A percentile compares a stretch with the other conserved stretches of the same genome.
phyloP scores from a whole-genome alignment of 2,113 vertebrate genomes.

The Motacilla tschutschensis region DNA sequence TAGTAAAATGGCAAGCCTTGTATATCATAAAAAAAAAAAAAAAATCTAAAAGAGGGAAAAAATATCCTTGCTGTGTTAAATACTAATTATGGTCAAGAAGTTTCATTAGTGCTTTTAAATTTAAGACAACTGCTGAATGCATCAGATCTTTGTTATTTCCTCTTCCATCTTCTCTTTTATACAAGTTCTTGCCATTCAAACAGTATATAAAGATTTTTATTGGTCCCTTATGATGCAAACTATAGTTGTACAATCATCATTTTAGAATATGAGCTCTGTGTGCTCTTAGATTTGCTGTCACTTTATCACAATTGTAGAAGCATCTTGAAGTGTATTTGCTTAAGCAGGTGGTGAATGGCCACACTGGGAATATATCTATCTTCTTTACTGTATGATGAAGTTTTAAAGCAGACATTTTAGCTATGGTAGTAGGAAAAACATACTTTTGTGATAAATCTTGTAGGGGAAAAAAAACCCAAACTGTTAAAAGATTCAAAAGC shows the following conservation, averaged over 20 bases:
- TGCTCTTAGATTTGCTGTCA: slow-evolving; percentile 42
- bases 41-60: not conserved
- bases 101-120: slow-evolving; percentile 45
- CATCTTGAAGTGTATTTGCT: slow-evolving; percentile 71
- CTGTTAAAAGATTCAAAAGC: not conserved
- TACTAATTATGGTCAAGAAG: slow-evolving; percentile 45
- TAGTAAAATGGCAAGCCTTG: not conserved
- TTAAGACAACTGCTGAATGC: slow-evolving; percentile 51
- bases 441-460: slow-evolving; percentile 6
- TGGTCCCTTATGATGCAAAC: slow-evolving; percentile 60
- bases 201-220: slow-evolving; percentile 66
- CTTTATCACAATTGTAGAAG: slow-evolving; percentile 61
- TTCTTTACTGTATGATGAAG: slow-evolving; percentile 65
- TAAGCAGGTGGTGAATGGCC: slow-evolving; percentile 71
- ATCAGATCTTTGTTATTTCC: slow-evolving; percentile 54
- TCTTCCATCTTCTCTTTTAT: slow-evolving; percentile 48
- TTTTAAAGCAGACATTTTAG: slow-evolving; percentile 61
- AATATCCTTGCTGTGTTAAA: not conserved
- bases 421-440: slow-evolving; percentile 30
- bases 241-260: slow-evolving; percentile 62
- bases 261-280: slow-evolving; percentile 53
- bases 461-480: not conserved
- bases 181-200: slow-evolving; percentile 39
- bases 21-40: not conserved
- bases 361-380: slow-evolving; percentile 54